Percentiles rank a stretch among this genome's conserved stretches.
These are phyloP conservation scores for Diceros bicornis DNA, from an alignment of 2,797 vertebrate genomes.

Conservation along the genomic window DNA sequence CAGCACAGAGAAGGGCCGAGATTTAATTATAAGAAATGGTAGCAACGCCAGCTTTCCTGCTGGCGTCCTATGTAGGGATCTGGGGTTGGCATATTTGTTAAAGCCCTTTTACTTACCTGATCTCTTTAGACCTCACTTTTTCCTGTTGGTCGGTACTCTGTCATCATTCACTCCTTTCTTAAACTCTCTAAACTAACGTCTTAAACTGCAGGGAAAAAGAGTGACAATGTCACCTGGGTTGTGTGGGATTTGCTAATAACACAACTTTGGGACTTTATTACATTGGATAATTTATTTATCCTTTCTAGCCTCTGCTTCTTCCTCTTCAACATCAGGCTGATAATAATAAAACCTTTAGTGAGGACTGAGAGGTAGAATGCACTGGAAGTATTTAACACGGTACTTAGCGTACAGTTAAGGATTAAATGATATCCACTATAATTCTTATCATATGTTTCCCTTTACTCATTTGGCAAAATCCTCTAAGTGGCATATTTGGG, in stretches of 20 bases:
- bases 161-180: background rate
- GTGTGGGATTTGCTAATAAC: constrained; percentile 25
- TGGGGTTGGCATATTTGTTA: background rate
- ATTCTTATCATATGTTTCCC: background rate
- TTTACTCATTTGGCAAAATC: constrained; percentile 34
- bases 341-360: background rate
- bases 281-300: background rate
- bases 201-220: background rate
- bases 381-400: background rate
- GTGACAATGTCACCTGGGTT: background rate
- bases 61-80: background rate
- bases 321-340: constrained; percentile 20
- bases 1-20: background rate
- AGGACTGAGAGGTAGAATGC: background rate
- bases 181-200: background rate
- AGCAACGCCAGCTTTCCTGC: background rate
- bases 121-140: background rate
- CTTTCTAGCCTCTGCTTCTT: background rate
- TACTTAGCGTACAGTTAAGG: background rate
- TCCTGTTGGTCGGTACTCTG: background rate
- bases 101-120: background rate
- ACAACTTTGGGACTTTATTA: background rate
- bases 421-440: background rate
- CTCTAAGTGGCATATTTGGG: background rate
- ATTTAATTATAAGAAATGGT: background rate